phyloP scores from a whole-genome alignment of 2,888 invertebrate genomes.

The Cetonia aurata region DNA sequence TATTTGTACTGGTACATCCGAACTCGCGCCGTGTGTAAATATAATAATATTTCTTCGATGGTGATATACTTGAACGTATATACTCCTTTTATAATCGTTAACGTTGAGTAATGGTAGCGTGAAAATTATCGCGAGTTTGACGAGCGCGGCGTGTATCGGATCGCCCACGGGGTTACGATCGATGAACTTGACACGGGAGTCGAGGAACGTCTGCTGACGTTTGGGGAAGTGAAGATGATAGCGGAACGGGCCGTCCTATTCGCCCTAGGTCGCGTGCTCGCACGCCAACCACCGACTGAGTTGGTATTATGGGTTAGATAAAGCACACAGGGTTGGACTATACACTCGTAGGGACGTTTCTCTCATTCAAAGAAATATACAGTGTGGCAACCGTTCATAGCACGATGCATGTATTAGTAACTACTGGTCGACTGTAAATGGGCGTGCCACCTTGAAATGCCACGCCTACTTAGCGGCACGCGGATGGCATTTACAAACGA shows the following conservation, averaged over 20 bases:
- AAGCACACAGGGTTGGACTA: slow-evolving; percentile 40
- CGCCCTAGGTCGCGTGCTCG: slow-evolving; percentile 61
- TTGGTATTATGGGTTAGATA: slow-evolving; percentile 51
- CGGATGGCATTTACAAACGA: too few species aligned
- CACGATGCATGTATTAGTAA: too few species aligned
- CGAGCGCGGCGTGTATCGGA: slow-evolving; percentile 10
- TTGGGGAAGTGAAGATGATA: slow-evolving; percentile 51
- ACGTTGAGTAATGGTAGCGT: slow-evolving; percentile 1
- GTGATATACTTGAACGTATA: too few species aligned
- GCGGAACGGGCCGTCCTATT: slow-evolving; percentile 61
- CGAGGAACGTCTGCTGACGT: slow-evolving; percentile 54
- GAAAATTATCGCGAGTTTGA: too few species aligned
- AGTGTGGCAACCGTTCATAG: too few species aligned
- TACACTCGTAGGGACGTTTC: too few species aligned
- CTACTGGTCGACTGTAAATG: too few species aligned
- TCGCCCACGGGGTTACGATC: slow-evolving; percentile 52
- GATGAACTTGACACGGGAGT: slow-evolving; percentile 63
- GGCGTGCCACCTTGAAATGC: too few species aligned
- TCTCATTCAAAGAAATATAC: too few species aligned
- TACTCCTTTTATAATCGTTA: slow-evolving; percentile 4
- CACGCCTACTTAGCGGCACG: too few species aligned
- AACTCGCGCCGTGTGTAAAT: slow-evolving; percentile 19
- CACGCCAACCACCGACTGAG: slow-evolving; percentile 54
- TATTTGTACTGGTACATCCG: slow-evolving; percentile 9
- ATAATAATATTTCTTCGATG: not conserved